Evolutionary conservation across 2,113 vertebrate species (phyloP), one percentile per base, ranked within the genome.

Genomic region (Pluvianellus socialis): DNA sequence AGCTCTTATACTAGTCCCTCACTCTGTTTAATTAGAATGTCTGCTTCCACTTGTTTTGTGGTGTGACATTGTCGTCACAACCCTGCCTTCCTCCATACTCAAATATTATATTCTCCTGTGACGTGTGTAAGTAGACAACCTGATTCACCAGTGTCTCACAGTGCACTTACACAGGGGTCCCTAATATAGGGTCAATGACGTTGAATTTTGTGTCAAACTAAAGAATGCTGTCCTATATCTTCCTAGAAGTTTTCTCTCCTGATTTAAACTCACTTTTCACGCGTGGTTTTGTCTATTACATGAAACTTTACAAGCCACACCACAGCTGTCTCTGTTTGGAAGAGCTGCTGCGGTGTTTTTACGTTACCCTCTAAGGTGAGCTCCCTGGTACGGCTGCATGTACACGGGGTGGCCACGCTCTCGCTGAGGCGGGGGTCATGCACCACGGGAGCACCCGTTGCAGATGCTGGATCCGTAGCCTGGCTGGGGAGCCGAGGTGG

Each of bases 91-190:
- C 30, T 65, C 10, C 0, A 0, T 56, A n/a, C 70, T 84, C 23
- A 28, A n/a, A 45, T 32, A 14, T 35, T 85, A 5, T 9, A 11
- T 58, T 81, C 12, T 53, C 42, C 4, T 12, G 24, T 61, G 35
- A 59, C 0, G 0, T 6, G 1, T 26, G 30, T 35, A n/a, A 62
- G 19, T 12, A 7, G 18, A 88, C 55, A 65, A 63, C 20, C 27
- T 47, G 47, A 40, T 74, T 87, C 23, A 75, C 27, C 30, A 12
- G 11, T 49, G 26, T 52, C 72, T 70, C 49, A 53, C 32, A 56
- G 28, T 59, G 47, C 24, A 5, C 91, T 89, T 89, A n/a, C 28
- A 63, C 16, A 42, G 24, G 42, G 7, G 12, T 9, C 24, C 84
- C 49, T 40, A 17, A 30, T 17, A 42, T 3, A 52, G 33, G 6